Evolutionary conservation across 2,888 invertebrate species (phyloP), one percentile per base, ranked within the genome.

Genomic region (Melanophora roralis): DNA sequence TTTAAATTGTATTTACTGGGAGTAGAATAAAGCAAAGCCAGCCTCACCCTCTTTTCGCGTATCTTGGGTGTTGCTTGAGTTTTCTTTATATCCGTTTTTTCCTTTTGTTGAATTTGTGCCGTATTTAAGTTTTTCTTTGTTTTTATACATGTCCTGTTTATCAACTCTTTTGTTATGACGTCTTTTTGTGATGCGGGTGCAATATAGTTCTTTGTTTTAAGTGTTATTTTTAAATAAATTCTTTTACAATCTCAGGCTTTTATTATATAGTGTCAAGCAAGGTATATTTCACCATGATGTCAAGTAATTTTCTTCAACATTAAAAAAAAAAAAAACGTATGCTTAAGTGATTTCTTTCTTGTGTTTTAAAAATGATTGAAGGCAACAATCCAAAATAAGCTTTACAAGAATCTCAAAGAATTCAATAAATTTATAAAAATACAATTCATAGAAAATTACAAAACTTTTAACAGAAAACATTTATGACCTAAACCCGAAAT

Each of bases 11-110:
- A 59, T 69, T 27, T 64, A 57, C 69, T 76, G 55, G 55, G 62
- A 69, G 43, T 43, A 49, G 40, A 64, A 55, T 16, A 27, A 27
- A 60, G 68, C 45, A 69, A 64, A 71, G 49, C 1, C 71, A 77
- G 69, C 69, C 64, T 77, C 69, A 76, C 55, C 75, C 55, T 76
- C 76, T 57, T 64, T 57, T 9, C 27, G 32, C 69, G 38, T 76
- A 57, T 64, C 55, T 23, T 14, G 34, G 53, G n/a, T 21, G 49
- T 55, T 68, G 14, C 23, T 59, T 49, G 36, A 6, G 27, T 74
- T 57, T 73, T 47, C 23, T 53, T 65, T 38, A 19, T 36, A 57
- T 57, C 38, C 32, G 23, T 38, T 14, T 27, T 38, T 49, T 67
- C 59, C 43, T 67, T 67, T 67, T 49, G 40, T 69, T 53, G 45